phyloP scores from a whole-genome alignment of 2,113 vertebrate genomes.

The Athene cunicularia region DNA sequence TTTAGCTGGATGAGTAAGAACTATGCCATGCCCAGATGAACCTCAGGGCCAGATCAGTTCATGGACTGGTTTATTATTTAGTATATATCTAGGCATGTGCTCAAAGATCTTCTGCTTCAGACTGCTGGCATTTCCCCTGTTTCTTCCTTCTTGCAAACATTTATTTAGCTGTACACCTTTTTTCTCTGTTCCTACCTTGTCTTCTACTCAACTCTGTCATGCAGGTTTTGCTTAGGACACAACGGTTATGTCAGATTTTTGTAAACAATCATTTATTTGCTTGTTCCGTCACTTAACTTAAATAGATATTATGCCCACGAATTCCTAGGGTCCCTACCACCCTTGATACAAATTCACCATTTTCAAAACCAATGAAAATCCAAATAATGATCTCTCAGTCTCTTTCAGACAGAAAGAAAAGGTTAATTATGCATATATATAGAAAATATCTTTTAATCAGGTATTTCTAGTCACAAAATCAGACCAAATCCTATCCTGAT shows the following conservation, averaged over 20 bases:
- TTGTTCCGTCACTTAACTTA: not conserved
- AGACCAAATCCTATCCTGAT: not conserved
- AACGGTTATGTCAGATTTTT: not conserved
- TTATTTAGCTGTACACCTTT: not conserved
- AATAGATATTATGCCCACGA: not conserved
- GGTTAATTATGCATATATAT: not conserved
- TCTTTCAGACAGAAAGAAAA: not conserved
- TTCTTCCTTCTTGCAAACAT: not conserved
- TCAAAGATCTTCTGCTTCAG: not conserved
- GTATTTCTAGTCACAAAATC: not conserved
- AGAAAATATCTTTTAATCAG: not conserved
- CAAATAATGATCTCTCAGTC: not conserved
- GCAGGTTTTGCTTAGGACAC: not conserved
- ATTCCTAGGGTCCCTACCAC: not conserved
- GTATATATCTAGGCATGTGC: not conserved
- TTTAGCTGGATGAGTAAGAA: not conserved
- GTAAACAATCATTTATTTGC: not conserved
- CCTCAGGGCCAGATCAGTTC: not conserved
- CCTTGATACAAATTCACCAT: not conserved
- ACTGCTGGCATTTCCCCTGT: not conserved
- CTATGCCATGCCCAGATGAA: not conserved
- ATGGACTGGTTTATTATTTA: not conserved
- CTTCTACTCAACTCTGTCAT: not conserved
- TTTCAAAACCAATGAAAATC: not conserved
- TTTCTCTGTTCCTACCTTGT: not conserved